phyloP scores from a whole-genome alignment of 2,797 vertebrate species.

The Sebastes taczanowskii region DNA sequence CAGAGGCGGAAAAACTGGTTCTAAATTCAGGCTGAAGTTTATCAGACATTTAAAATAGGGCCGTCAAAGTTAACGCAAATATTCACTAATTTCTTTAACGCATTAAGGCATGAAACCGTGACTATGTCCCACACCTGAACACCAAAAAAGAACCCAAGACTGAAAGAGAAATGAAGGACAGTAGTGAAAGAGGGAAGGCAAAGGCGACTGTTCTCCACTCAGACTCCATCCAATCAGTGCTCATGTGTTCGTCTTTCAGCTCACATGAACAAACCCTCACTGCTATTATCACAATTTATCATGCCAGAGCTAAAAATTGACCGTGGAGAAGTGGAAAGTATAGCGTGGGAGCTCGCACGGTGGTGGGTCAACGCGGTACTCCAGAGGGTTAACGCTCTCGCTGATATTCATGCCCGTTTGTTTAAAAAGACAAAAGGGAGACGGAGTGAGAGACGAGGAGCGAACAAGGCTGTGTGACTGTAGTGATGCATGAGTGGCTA shows the following conservation, averaged over 20 bases:
- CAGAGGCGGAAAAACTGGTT: neutral
- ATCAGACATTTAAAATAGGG: no score
- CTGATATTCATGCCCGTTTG: slow-evolving; percentile 36
- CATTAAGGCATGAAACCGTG: neutral
- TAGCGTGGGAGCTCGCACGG: slow-evolving; percentile 11
- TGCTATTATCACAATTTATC: neutral
- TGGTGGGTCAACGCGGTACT: slow-evolving; percentile 19
- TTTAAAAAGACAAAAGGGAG: slow-evolving; percentile 58
- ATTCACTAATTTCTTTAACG: no score
- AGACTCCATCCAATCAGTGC: neutral
- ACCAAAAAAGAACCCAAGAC: neutral
- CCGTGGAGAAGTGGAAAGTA: neutral
- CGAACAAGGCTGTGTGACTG: slow-evolving; percentile 40
- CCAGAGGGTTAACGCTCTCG: slow-evolving; percentile 32
- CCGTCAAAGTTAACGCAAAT: no score
- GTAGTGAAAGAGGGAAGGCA: neutral
- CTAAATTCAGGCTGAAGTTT: neutral
- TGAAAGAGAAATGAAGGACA: neutral
- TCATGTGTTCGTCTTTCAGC: slow-evolving; percentile 1
- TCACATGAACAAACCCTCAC: neutral
- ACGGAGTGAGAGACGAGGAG: slow-evolving; percentile 39
- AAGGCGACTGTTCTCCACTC: neutral
- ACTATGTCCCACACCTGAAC: neutral
- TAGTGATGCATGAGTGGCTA: slow-evolving; percentile 73
- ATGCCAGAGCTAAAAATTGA: neutral